phyloP scores from a whole-genome alignment of 2,888 invertebrate species.

The Cordylochernes scorpioides region DNA sequence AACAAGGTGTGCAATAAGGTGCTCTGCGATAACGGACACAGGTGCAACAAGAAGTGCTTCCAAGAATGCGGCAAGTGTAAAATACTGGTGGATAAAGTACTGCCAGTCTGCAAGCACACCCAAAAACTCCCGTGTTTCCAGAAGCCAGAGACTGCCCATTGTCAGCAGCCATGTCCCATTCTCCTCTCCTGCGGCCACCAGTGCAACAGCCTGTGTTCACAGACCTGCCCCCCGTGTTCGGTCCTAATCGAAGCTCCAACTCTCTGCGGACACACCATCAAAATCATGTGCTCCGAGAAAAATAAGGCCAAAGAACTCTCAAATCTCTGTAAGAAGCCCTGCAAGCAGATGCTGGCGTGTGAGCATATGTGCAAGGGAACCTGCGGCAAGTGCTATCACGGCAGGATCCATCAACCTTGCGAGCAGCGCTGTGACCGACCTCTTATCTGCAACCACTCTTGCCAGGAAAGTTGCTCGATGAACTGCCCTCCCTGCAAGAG shows the following conservation, averaged over 20 bases:
- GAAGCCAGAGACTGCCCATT: conserved; percentile 7
- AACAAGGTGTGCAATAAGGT: conserved; percentile 4
- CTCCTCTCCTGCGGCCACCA: conserved; percentile 19
- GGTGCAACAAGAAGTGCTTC: conserved; percentile 6
- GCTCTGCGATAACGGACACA: conserved; percentile 3
- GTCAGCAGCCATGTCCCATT: conserved; percentile 17
- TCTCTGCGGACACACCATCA: neutral
- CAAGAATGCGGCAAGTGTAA: conserved; percentile 6
- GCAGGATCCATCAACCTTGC: conserved; percentile 21
- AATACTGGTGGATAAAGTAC: conserved; percentile 2
- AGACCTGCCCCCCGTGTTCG: conserved; percentile 17
- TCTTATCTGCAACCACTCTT: conserved; percentile 23
- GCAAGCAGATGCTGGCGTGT: conserved; percentile 16
- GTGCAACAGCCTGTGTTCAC: conserved; percentile 21
- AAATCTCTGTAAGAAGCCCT: conserved; percentile 15
- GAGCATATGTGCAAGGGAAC: conserved; percentile 19
- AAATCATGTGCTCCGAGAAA: neutral
- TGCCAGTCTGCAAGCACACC: conserved; percentile 10
- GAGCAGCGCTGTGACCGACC: conserved; percentile 17
- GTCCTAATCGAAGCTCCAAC: neutral
- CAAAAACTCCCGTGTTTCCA: conserved; percentile 7
- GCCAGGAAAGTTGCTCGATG: conserved; percentile 19
- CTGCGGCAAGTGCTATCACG: conserved; percentile 20
- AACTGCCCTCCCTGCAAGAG: conserved; percentile 21
- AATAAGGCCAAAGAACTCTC: conserved; percentile 1